These are phyloP conservation scores for Zele albiditarsus DNA, from an alignment of 2,888 invertebrate genomes.

Conservation along the genomic window DNA sequence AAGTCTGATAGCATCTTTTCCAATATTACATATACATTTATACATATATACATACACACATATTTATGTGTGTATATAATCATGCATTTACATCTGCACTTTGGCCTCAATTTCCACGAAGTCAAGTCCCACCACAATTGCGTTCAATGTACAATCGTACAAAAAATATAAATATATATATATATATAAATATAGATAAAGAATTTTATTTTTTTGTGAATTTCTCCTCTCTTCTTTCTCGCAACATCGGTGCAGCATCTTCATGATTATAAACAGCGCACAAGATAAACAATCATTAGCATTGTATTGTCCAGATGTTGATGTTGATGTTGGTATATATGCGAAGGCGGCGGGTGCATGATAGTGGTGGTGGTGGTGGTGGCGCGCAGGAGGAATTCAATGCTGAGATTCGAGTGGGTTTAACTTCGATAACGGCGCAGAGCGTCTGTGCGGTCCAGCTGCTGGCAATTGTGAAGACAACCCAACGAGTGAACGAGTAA, in stretches of 20 bases:
- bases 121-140: neutral
- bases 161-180: neutral
- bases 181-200: neutral
- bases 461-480: conserved; percentile 53
- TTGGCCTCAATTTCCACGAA: neutral
- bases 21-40: neutral
- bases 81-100: neutral
- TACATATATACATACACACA: neutral
- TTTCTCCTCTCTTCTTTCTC: neutral
- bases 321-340: neutral
- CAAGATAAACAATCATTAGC: conserved; percentile 59
- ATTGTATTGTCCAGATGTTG: conserved; percentile 49
- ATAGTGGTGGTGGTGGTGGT: neutral
- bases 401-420: conserved; percentile 20
- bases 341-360: neutral
- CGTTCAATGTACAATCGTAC: neutral
- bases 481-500: conserved; percentile 23
- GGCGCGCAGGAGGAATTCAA: conserved; percentile 6
- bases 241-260: neutral
- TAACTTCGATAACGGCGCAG: conserved; percentile 47
- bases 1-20: neutral
- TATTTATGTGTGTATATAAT: neutral
- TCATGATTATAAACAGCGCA: conserved; percentile 18
- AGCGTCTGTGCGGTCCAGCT: conserved; percentile 54
- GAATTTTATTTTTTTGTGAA: neutral